Evolutionary conservation across 2,113 vertebrate genomes (phyloP), one percentile per base, ranked within the genome.

Genomic region (Pungitius pungitius): DNA sequence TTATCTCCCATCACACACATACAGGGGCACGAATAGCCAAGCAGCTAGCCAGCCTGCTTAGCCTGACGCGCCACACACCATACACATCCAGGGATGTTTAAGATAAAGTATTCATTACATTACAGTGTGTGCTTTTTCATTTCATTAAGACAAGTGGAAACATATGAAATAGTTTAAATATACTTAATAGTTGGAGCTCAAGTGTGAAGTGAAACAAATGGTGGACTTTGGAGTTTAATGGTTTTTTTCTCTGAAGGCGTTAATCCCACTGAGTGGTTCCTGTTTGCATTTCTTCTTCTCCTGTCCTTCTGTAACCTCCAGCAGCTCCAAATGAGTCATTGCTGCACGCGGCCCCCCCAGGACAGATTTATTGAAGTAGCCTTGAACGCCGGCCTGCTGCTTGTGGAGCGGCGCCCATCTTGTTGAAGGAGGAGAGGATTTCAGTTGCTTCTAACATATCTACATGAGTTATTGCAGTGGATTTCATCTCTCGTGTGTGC

Each of bases 331-430:
- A 87, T 89, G 74, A 87, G 85, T 91, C 78, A 82, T 88, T 63
- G 73, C 74, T 60, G 70, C 68, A 52, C 79, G 64, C 26, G 54
- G 75, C n/a, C 4, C 6, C 3, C 35, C 15, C 52, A 1, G 12
- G 83, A 80, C 87, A 91, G 94, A 95, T 96, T 96, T 95, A 96
- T 73, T 78, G 89, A 68, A 54, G 70, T 87, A 77, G 90, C 95
- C 95, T 95, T 95, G 95, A 94, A 92, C 65, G 12, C 77, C 72
- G 88, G 72, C 71, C 71, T 77, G 49, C 89, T 78, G 76, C 72
- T 68, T 9, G 60, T 85, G 75, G 73, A 87, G 75, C 54, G 0
- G 7, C 84, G 86, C 89, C 88, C 87, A 90, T 83, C 82, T 80
- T 83, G 63, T 82, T 80, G 62, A 77, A 78, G 58, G 77, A 64